phyloP scores from a whole-genome alignment of 1,140 invertebrate genomes.

The Drosophila ananassae region DNA sequence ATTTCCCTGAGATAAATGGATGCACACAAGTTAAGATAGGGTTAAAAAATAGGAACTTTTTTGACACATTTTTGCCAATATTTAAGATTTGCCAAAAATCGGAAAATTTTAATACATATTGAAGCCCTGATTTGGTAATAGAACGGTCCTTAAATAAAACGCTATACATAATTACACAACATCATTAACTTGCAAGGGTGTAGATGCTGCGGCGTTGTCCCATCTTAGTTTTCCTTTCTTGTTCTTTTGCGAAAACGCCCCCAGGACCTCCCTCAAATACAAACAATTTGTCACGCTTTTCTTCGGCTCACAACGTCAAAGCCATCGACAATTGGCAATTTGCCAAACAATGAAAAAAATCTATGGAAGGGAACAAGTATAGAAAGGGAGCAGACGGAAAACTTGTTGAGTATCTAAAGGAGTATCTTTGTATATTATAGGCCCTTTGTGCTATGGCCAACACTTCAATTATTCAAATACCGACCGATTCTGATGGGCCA shows the following conservation, averaged over 20 bases:
- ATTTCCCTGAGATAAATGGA: too few relatives aligned
- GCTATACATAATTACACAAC: too few relatives aligned
- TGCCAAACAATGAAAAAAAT: constrained; percentile 23
- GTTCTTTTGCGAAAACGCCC: not conserved
- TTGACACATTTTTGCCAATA: too few relatives aligned
- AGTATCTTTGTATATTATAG: constrained; percentile 31
- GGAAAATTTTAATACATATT: too few relatives aligned
- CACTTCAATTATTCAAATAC: constrained; percentile 57
- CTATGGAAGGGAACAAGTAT: not conserved
- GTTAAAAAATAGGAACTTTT: too few relatives aligned
- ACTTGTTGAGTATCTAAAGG: constrained; percentile 65
- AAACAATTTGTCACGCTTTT: constrained; percentile 70
- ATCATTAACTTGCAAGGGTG: too few relatives aligned
- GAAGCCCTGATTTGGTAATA: too few relatives aligned
- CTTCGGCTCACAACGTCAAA: constrained; percentile 52
- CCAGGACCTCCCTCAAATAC: constrained; percentile 7
- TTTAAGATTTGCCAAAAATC: too few relatives aligned
- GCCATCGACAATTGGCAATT: constrained; percentile 45
- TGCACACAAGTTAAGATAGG: too few relatives aligned
- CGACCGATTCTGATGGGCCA: constrained; percentile 34
- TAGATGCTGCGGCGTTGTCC: too few relatives aligned
- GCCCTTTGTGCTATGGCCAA: constrained; percentile 20
- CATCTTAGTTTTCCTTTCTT: too few relatives aligned
- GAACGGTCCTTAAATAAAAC: too few relatives aligned
- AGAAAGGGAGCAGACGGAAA: constrained; percentile 4